Evolutionary conservation across 2,888 invertebrate genomes (phyloP).

Genomic region (Athalia rosae): DNA sequence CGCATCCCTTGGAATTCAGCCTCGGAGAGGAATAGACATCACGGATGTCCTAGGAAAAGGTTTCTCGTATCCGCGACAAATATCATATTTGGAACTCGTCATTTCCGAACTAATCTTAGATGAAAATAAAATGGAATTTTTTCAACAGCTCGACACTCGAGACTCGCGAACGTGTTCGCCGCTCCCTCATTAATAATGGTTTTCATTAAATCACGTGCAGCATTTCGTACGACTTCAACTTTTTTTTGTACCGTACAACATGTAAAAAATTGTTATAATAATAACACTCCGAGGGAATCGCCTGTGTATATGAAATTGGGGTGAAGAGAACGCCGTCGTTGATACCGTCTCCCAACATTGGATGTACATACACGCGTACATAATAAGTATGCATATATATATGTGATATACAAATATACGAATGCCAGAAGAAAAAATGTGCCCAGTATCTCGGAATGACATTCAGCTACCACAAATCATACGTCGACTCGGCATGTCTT

Average conservation of each 20-base stretch:
- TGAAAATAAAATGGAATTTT: neutral
- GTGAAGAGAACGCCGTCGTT: constrained; percentile 24
- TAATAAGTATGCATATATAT: neutral
- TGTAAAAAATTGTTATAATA: neutral
- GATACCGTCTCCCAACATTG: constrained; percentile 29
- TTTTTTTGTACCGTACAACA: constrained; percentile 23
- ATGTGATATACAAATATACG: neutral
- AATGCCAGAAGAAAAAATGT: constrained; percentile 37
- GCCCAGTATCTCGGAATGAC: constrained; percentile 44
- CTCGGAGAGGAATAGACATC: neutral
- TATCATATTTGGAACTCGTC: too few species aligned
- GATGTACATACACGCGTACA: neutral
- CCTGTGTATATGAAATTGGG: constrained; percentile 11
- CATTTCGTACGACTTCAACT: constrained; percentile 34
- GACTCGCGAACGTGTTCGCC: neutral
- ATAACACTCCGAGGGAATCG: constrained; percentile 36
- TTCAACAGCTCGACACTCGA: neutral
- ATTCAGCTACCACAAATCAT: constrained; percentile 45
- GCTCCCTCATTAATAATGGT: constrained; percentile 35
- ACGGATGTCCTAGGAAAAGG: too few species aligned
- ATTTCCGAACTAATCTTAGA: neutral
- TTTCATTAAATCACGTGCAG: constrained; percentile 6
- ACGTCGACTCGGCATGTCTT: constrained; percentile 43
- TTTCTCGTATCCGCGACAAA: too few species aligned
- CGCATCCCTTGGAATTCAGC: constrained; percentile 1